A percentile compares a stretch with the other conserved stretches of the same genome.
Evolutionary conservation across 2,113 vertebrate species (phyloP).

Genomic region (Calidris pugnax): DNA sequence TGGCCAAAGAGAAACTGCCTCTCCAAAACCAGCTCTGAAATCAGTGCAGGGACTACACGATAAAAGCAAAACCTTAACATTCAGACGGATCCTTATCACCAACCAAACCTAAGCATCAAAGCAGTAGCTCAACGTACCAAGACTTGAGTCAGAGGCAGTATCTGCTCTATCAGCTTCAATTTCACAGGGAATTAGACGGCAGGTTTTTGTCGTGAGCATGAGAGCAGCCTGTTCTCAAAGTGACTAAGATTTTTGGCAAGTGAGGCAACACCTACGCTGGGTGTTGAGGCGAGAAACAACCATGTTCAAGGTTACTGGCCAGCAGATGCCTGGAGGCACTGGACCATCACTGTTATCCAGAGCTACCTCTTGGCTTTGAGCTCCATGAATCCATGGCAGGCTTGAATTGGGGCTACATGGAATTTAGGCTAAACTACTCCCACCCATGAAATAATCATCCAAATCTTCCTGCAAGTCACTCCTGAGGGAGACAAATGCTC

Average conservation of each 20-base stretch:
- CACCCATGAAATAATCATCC: neutral
- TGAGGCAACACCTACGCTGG: neutral
- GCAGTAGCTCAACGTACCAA: neutral
- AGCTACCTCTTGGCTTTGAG: neutral
- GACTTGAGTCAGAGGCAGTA: neutral
- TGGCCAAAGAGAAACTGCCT: neutral
- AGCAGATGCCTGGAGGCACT: neutral
- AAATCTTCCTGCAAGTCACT: neutral
- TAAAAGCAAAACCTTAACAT: neutral
- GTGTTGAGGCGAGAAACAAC: neutral
- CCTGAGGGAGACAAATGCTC: neutral
- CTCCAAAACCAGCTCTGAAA: neutral
- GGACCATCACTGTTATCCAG: neutral
- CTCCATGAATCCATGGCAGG: neutral
- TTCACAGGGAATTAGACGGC: neutral
- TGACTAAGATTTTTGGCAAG: neutral
- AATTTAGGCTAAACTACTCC: neutral
- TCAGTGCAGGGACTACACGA: neutral
- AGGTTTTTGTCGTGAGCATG: neutral
- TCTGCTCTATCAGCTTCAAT: neutral
- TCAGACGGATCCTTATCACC: neutral
- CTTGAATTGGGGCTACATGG: neutral
- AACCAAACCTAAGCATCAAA: neutral
- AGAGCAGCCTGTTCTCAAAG: neutral
- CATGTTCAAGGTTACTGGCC: rapidly evolving